These are phyloP conservation scores for Macaria notata DNA, from an alignment of 2,888 invertebrate genomes.

Conservation along the genomic window DNA sequence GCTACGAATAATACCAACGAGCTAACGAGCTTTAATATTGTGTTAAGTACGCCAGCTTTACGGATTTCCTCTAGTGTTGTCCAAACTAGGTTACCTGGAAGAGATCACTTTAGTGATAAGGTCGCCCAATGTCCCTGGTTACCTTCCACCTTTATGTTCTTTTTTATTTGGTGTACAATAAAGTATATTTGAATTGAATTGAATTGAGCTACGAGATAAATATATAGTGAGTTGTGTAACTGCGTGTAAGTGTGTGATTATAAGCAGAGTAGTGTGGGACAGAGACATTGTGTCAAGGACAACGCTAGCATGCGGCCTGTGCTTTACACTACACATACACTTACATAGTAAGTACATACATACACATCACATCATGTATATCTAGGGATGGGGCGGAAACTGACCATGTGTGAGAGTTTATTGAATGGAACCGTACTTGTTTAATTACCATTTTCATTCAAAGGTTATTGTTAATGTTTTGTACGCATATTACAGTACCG, in stretches of 20 bases:
- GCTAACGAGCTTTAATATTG: no score
- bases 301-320: conserved; percentile 30
- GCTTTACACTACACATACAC: conserved; percentile 15
- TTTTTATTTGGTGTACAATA: background rate
- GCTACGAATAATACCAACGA: no score
- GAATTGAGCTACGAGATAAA: background rate
- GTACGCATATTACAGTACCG: no score
- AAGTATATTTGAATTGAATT: no score
- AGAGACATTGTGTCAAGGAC: conserved; percentile 49
- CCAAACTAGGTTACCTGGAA: no score
- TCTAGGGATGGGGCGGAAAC: no score
- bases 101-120: no score
- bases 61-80: no score
- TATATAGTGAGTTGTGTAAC: conserved; percentile 1
- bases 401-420: no score
- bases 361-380: background rate
- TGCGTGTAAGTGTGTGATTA: conserved; percentile 24
- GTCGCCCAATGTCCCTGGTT: no score
- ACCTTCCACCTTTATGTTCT: background rate
- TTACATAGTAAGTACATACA: background rate
- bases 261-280: conserved; percentile 39
- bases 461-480: background rate
- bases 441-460: background rate
- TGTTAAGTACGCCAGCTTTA: background rate
- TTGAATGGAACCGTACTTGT: no score